Percentiles rank a stretch among this genome's conserved stretches.
Conservation (phyloP, 2,113 vertebrate genomes). For the Myotis brandtii region DNA sequence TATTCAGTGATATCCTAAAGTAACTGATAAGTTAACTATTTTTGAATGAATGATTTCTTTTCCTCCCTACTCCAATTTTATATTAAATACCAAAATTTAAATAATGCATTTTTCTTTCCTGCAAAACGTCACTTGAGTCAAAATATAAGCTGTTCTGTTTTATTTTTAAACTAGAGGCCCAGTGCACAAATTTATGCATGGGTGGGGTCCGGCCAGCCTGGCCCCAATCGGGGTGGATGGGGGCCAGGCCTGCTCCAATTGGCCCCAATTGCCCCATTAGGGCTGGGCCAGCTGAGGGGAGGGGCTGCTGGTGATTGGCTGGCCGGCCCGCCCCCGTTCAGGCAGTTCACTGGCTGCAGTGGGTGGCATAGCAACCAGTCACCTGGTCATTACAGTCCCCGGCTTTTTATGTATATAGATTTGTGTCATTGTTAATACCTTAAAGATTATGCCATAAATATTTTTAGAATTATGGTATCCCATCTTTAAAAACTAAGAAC, state of each 20-base stretch:
- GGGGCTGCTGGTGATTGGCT: too few species aligned
- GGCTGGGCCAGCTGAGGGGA: too few species aligned
- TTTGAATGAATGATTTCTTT: conserved; percentile 10
- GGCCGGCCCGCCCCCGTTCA: fast-evolving
- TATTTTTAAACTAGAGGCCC: background rate
- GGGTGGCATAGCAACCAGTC: too few species aligned
- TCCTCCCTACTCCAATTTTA: background rate
- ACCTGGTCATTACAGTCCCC: too few species aligned
- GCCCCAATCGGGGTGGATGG: too few species aligned
- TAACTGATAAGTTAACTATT: background rate
- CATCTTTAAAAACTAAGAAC: background rate
- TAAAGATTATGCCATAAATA: background rate
- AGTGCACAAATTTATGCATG: too few species aligned
- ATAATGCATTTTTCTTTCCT: background rate
- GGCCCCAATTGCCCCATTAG: too few species aligned
- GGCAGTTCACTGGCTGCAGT: too few species aligned
- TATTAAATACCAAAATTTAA: background rate
- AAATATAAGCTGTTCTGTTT: background rate
- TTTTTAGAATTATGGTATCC: background rate
- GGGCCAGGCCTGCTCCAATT: too few species aligned
- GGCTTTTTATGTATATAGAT: too few species aligned
- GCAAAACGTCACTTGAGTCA: background rate
- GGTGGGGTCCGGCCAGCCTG: too few species aligned
- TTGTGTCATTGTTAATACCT: background rate
- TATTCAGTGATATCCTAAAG: background rate